Conservation (phyloP, 2,797 vertebrate genomes). For the Prunella strophiata region DNA sequence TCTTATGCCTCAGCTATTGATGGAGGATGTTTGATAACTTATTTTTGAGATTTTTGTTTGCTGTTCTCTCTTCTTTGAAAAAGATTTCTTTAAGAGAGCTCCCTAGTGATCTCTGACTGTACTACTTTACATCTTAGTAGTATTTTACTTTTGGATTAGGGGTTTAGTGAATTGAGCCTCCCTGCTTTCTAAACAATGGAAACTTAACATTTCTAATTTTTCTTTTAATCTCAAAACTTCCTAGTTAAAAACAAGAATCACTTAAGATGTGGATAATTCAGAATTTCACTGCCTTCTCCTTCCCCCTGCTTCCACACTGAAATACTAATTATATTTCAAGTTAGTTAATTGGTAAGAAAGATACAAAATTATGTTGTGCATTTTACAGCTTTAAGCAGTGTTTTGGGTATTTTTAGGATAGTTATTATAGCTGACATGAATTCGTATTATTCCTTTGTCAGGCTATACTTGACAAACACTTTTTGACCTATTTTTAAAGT, state of each 20-base stretch:
- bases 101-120: background rate
- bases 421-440: background rate
- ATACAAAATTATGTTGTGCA: background rate
- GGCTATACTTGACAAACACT: background rate
- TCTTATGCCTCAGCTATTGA: background rate
- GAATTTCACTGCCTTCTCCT: background rate
- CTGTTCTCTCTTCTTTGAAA: background rate
- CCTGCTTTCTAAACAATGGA: background rate
- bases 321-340: background rate
- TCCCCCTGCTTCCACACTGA: rapidly evolving
- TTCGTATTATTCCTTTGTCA: background rate
- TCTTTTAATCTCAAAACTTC: background rate
- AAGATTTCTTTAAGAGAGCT: background rate
- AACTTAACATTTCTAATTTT: background rate
- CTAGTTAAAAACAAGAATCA: background rate
- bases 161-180: background rate
- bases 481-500: background rate
- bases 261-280: background rate
- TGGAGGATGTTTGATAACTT: background rate
- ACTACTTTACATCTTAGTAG: background rate
- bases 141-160: background rate
- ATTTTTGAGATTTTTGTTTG: background rate
- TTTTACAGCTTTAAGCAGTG: background rate
- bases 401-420: background rate
- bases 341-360: background rate